Percentiles rank a stretch among this genome's conserved stretches.
Evolutionary conservation across 2,888 invertebrate species (phyloP).

Genomic region (Pandemis corylana): DNA sequence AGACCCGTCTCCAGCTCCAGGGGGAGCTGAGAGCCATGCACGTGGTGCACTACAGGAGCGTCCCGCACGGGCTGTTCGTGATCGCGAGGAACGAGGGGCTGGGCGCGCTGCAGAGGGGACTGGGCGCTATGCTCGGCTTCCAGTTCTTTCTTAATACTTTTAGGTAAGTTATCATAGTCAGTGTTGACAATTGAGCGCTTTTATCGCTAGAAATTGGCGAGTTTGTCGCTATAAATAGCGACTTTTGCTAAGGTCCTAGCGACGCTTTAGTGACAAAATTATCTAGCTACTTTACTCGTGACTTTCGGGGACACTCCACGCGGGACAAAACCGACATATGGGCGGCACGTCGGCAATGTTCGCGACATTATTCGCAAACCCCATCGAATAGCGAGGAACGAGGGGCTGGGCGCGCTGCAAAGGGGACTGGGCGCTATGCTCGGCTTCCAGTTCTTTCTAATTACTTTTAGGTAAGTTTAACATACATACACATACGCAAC

Average conservation of each 20-base stretch:
- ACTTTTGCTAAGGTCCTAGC: too few species aligned
- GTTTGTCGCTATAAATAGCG: too few species aligned
- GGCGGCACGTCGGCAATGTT: slow-evolving; percentile 90
- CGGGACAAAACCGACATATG: too few species aligned
- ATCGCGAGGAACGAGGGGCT: slow-evolving; percentile 93
- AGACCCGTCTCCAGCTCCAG: slow-evolving; percentile 95
- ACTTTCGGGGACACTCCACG: too few species aligned
- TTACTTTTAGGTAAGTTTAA: slow-evolving; percentile 88
- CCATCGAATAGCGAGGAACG: slow-evolving; percentile 90
- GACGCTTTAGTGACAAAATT: too few species aligned
- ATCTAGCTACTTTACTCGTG: too few species aligned
- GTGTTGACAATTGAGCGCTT: too few species aligned
- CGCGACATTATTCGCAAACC: slow-evolving; percentile 94
- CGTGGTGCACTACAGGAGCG: slow-evolving; percentile 89
- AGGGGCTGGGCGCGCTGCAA: slow-evolving; percentile 91
- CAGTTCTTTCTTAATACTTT: slow-evolving; percentile 95
- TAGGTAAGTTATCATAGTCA: slow-evolving; percentile 62
- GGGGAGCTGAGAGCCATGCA: slow-evolving; percentile 91
- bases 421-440: slow-evolving; percentile 94
- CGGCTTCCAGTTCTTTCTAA: slow-evolving; percentile 94
- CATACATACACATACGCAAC: too few species aligned
- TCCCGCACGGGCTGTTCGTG: slow-evolving; percentile 91
- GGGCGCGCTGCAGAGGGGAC: slow-evolving; percentile 90
- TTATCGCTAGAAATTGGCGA: too few species aligned
- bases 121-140: slow-evolving; percentile 93